Evolutionary conservation across 2,888 invertebrate genomes (phyloP).

Genomic region (Nysson spinosus): DNA sequence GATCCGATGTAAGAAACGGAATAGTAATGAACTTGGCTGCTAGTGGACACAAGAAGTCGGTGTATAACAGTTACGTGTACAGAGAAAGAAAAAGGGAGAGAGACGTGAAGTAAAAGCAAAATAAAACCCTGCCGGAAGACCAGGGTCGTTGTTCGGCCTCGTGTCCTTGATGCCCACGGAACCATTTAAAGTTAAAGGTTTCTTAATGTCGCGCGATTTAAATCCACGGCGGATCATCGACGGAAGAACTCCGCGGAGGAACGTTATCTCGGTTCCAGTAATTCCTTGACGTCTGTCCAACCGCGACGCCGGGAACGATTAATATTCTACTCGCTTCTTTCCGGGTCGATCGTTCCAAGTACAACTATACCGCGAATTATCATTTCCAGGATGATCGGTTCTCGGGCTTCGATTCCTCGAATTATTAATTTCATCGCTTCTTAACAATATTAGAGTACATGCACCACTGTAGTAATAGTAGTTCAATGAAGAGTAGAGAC

Average conservation of each 20-base stretch:
- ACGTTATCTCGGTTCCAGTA: neutral
- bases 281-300: neutral
- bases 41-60: constrained; percentile 38
- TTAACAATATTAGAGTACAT: too few relatives aligned
- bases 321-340: constrained; percentile 45
- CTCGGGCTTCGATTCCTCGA: constrained; percentile 24
- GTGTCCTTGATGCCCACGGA: constrained; percentile 38
- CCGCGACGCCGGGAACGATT: constrained; percentile 21
- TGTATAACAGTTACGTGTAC: constrained; percentile 45
- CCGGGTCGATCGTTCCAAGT: constrained; percentile 34
- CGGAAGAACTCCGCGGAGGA: neutral
- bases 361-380: constrained; percentile 41
- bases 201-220: constrained; percentile 18
- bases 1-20: constrained; percentile 37
- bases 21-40: constrained; percentile 48
- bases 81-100: constrained; percentile 4
- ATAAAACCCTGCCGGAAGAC: constrained; percentile 47
- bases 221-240: neutral
- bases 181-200: constrained; percentile 25
- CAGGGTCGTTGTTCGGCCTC: constrained; percentile 54
- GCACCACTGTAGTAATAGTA: too few relatives aligned
- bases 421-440: neutral
- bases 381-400: constrained; percentile 30
- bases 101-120: constrained; percentile 47
- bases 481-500: too few relatives aligned